A percentile compares a stretch with the other conserved stretches of the same genome.
Conservation (phyloP, 2,888 invertebrate species). For the Stenchaetothrips biformis region DNA sequence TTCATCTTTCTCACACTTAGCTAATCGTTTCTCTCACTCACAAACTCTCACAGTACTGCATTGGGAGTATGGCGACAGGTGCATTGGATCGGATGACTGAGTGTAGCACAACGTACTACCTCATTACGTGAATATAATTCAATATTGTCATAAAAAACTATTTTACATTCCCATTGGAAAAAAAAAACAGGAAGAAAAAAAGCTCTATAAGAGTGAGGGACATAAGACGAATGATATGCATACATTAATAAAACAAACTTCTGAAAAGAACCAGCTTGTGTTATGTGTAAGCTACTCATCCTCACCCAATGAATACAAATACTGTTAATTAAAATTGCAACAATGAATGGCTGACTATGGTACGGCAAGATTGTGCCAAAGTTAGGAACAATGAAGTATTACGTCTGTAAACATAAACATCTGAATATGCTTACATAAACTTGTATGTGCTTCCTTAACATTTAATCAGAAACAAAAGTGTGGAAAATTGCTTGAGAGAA, state of each 20-base stretch:
- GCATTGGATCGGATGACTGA: constrained; percentile 20
- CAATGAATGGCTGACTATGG: neutral
- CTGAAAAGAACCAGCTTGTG: neutral
- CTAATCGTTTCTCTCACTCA: neutral
- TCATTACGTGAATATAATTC: constrained; percentile 8
- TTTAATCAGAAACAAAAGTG: neutral
- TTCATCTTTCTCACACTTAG: neutral
- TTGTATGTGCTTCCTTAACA: neutral
- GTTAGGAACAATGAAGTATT: neutral
- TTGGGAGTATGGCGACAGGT: constrained; percentile 20
- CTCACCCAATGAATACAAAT: constrained; percentile 2
- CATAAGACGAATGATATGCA: constrained; percentile 18
- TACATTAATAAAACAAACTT: neutral
- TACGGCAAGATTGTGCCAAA: constrained; percentile 19
- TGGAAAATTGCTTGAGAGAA: neutral
- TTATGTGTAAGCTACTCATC: neutral
- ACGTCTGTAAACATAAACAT: neutral
- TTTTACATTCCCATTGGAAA: constrained; percentile 5
- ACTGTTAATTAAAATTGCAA: neutral
- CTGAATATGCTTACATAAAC: neutral
- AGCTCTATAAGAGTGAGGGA: neutral
- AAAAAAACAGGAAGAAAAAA: neutral
- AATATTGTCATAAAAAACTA: constrained; percentile 25
- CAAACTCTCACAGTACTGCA: constrained; percentile 17
- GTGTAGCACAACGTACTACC: neutral